Conservation (phyloP, 2,113 vertebrate genomes). For the Agapornis roseicollis region DNA sequence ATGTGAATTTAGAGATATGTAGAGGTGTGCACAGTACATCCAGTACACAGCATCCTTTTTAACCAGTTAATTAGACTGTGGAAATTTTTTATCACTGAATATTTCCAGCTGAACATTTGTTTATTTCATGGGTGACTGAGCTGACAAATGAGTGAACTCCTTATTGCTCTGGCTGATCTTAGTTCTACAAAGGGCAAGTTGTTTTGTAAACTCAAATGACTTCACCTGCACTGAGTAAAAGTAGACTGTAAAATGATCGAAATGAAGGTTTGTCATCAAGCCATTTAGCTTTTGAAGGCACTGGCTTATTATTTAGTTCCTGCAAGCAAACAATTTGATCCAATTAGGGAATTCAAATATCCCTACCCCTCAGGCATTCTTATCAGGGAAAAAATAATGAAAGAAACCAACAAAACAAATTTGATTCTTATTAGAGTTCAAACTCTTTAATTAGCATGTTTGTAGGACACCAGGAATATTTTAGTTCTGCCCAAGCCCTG, state of each 20-base stretch:
- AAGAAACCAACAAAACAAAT: background rate
- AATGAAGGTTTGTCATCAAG: background rate
- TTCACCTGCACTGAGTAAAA: background rate
- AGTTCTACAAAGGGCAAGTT: background rate
- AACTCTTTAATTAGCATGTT: background rate
- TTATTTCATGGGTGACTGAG: background rate
- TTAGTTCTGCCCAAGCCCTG: background rate
- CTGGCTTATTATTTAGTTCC: background rate
- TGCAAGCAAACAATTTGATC: background rate
- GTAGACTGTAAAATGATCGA: background rate
- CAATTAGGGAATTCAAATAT: background rate
- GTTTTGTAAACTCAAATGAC: background rate
- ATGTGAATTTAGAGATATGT: rapidly evolving
- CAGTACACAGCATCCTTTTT: background rate
- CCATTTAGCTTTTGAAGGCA: background rate
- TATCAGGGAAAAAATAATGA: background rate
- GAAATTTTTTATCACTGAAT: background rate
- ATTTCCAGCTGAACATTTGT: background rate
- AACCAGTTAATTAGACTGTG: background rate
- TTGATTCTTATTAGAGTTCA: background rate
- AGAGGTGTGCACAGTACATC: background rate
- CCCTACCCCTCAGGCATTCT: background rate
- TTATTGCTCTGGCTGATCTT: background rate
- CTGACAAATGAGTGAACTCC: background rate
- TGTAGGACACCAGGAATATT: background rate